Evolutionary conservation across 2,888 invertebrate species (phyloP).

Genomic region (Cecidostiba fungosa): DNA sequence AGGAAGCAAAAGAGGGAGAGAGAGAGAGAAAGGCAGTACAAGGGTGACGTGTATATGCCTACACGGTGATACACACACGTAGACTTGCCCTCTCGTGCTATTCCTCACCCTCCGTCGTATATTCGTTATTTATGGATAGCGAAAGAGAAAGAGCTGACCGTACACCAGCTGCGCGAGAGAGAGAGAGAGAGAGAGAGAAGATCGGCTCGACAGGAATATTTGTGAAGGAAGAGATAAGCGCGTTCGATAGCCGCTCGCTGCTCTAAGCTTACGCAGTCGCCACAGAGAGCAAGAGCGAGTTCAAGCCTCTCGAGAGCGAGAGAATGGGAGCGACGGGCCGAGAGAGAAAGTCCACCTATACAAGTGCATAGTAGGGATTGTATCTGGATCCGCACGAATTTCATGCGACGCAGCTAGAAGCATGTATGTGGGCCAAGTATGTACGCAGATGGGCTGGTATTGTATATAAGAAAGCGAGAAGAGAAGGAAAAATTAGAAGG

Average conservation of each 20-base stretch:
- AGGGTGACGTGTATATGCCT: conserved; percentile 27
- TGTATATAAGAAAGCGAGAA: not conserved
- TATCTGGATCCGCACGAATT: conserved; percentile 30
- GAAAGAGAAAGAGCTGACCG: too few relatives aligned
- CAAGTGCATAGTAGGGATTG: conserved; percentile 11
- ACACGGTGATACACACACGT: not conserved
- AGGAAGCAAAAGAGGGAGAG: not conserved
- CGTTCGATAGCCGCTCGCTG: too few relatives aligned
- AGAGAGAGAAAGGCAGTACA: not conserved
- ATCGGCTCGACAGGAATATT: conserved; percentile 33
- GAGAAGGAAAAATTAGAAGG: conserved; percentile 33
- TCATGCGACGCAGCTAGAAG: not conserved
- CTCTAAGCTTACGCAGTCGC: conserved; percentile 5
- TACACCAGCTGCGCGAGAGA: not conserved
- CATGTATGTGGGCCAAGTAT: not conserved
- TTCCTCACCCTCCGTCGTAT: not conserved
- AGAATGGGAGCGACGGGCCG: conserved; percentile 7
- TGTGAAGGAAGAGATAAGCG: conserved; percentile 50
- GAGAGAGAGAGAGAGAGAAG: not conserved
- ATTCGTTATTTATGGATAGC: conserved; percentile 53
- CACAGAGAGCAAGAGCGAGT: not conserved
- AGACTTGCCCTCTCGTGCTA: not conserved
- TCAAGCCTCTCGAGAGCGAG: not conserved
- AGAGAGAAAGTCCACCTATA: not conserved
- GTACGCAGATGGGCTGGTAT: not conserved